Evolutionary conservation across 1,140 invertebrate genomes (phyloP).

Genomic region (Nebria ingens): DNA sequence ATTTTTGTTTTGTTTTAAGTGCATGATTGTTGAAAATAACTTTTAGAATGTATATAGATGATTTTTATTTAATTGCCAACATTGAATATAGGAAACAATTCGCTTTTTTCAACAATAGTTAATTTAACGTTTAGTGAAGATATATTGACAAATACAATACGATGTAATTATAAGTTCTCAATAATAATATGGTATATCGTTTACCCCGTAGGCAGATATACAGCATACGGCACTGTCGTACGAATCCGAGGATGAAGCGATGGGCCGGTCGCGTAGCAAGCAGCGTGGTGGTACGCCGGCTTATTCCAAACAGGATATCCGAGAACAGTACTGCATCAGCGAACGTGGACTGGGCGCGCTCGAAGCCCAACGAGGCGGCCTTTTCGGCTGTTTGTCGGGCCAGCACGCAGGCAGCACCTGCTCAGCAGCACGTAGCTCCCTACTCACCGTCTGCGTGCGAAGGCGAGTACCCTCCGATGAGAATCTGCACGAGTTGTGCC

Average conservation of each 20-base stretch:
- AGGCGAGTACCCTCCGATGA: slow-evolving; percentile 74
- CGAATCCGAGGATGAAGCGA: slow-evolving; percentile 61
- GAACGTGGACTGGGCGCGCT: slow-evolving; percentile 77
- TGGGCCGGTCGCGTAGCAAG: slow-evolving; percentile 44
- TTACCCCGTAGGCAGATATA: slow-evolving; percentile 55
- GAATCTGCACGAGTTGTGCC: slow-evolving; percentile 56
- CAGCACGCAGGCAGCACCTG: slow-evolving; percentile 52
- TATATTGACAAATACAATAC: too few species aligned
- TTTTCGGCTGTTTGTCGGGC: slow-evolving; percentile 61
- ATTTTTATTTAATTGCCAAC: too few species aligned
- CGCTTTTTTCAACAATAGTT: too few species aligned
- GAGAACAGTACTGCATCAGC: slow-evolving; percentile 87
- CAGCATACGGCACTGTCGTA: slow-evolving; percentile 52
- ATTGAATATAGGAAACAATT: too few species aligned
- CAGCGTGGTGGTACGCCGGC: slow-evolving; percentile 40
- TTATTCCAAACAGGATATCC: slow-evolving; percentile 81
- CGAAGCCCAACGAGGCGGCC: slow-evolving; percentile 54
- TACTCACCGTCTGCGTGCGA: slow-evolving; percentile 75
- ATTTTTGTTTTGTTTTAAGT: too few species aligned
- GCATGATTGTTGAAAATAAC: too few species aligned
- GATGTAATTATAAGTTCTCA: too few species aligned
- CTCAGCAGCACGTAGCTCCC: slow-evolving; percentile 50
- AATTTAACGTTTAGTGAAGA: too few species aligned
- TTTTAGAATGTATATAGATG: too few species aligned
- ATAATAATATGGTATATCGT: too few species aligned